Conservation (phyloP, 2,113 vertebrate species). For the Salvelinus alpinus region DNA sequence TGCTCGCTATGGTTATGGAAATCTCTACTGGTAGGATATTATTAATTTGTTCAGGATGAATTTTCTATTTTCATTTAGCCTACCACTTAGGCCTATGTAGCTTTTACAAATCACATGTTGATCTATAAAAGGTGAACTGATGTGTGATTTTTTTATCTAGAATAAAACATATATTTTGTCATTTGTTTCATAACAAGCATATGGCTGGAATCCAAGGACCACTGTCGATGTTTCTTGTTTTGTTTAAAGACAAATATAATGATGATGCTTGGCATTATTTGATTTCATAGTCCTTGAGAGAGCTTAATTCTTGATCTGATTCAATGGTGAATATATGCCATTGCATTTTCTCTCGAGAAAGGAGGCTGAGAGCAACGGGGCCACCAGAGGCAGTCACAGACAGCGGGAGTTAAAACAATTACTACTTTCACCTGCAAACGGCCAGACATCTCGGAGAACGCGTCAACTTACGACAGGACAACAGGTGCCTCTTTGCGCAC, state of each 20-base stretch:
- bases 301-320: not conserved
- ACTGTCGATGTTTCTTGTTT: too few relatives aligned
- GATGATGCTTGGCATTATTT: not conserved
- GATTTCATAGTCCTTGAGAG: not conserved
- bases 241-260: too few relatives aligned
- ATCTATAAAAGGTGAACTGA: not conserved
- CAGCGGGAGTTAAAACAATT: not conserved
- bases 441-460: not conserved
- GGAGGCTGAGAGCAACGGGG: not conserved
- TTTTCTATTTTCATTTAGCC: not conserved
- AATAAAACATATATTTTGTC: not conserved
- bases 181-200: too few relatives aligned
- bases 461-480: not conserved
- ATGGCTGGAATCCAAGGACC: too few relatives aligned
- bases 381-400: not conserved
- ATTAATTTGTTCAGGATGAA: not conserved
- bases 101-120: not conserved
- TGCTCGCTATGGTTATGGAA: not conserved
- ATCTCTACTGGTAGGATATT: not conserved
- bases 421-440: not conserved
- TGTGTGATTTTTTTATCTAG: not conserved
- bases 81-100: not conserved
- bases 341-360: not conserved
- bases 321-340: not conserved
- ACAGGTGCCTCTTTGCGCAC: conserved; percentile 1